A percentile compares a stretch with the other conserved stretches of the same genome.
Conservation (phyloP, 2,888 invertebrate genomes). For the Lochmaea crataegi region DNA sequence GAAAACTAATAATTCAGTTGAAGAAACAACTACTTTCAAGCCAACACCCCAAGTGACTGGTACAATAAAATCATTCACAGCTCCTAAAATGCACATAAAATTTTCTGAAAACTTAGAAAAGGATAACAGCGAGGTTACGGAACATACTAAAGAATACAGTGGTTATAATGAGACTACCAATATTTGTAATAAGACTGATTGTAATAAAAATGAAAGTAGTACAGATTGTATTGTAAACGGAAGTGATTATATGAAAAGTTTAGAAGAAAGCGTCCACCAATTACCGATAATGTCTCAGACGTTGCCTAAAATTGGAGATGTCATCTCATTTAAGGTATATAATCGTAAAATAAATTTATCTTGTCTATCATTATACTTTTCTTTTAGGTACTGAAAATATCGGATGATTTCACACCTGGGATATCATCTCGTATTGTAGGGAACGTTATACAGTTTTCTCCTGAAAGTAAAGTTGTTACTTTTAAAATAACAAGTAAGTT, state of each 20-base stretch:
- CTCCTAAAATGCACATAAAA: constrained; percentile 35
- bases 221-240: neutral
- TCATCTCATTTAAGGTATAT: constrained; percentile 36
- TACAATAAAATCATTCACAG: constrained; percentile 26
- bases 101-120: constrained; percentile 25
- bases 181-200: constrained; percentile 5
- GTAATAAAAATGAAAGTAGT: neutral
- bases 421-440: constrained; percentile 38
- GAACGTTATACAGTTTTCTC: constrained; percentile 27
- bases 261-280: constrained; percentile 18
- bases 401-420: constrained; percentile 35
- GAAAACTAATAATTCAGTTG: constrained; percentile 13
- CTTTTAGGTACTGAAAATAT: constrained; percentile 40
- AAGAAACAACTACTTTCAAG: neutral
- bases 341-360: neutral
- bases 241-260: neutral
- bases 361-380: neutral
- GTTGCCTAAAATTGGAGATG: constrained; percentile 34
- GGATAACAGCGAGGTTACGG: neutral
- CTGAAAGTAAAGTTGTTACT: constrained; percentile 13
- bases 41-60: neutral
- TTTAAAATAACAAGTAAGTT: constrained; percentile 42
- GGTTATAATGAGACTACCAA: neutral
- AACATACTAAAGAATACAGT: neutral
- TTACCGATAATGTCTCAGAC: constrained; percentile 25